Conservation (phyloP, 2,797 vertebrate species). For the Pelochelys cantorii region DNA sequence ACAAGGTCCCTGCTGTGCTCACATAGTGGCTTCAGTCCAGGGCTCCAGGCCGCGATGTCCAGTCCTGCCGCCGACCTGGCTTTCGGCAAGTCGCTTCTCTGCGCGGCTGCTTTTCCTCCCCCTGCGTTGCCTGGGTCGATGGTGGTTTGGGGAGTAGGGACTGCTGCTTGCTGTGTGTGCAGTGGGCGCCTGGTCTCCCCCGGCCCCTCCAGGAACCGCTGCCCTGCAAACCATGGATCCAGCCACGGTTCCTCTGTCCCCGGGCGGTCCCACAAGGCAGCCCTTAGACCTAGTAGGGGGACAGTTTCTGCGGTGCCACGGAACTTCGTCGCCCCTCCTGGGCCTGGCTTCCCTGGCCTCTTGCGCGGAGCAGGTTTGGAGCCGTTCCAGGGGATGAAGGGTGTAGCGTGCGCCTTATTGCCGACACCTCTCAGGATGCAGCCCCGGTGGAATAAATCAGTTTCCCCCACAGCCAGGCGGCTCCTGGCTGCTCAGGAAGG, state of each 20-base stretch:
- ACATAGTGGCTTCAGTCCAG: not conserved
- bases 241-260: not conserved
- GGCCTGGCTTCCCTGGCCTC: fast-evolving
- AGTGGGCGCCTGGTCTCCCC: not conserved
- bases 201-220: not conserved
- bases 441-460: constrained; percentile 58
- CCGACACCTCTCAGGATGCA: constrained; percentile 31
- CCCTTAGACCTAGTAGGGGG: not conserved
- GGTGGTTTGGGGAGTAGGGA: not conserved
- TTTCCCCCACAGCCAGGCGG: not conserved
- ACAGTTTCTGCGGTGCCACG: fast-evolving
- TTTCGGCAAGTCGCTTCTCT: not conserved
- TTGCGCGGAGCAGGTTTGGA: not conserved
- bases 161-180: not conserved
- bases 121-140: not conserved
- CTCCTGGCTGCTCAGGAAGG: constrained; percentile 20
- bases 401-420: not conserved
- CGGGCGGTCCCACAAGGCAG: not conserved
- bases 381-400: not conserved
- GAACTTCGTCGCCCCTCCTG: fast-evolving
- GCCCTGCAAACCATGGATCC: not conserved
- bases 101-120: not conserved
- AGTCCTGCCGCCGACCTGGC: not conserved
- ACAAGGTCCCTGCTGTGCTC: not conserved
- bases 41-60: not conserved